These are phyloP conservation scores for Nanorana parkeri DNA, from an alignment of 2,113 vertebrate genomes.

Conservation along the genomic window DNA sequence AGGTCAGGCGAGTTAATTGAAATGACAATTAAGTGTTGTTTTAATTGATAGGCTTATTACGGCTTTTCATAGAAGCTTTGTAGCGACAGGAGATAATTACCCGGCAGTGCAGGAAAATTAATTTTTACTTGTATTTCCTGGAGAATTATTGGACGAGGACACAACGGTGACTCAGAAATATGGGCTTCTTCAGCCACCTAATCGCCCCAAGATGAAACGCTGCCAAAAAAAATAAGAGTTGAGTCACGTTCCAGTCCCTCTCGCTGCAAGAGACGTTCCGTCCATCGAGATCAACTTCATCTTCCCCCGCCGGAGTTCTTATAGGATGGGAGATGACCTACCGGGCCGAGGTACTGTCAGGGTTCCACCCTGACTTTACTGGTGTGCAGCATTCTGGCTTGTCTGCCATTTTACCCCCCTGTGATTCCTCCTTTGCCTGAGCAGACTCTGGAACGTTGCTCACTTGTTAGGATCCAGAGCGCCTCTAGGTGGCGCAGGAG, in stretches of 20 bases:
- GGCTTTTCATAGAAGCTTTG: not conserved
- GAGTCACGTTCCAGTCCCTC: not conserved
- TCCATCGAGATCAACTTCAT: not conserved
- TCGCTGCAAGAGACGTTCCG: too few species aligned
- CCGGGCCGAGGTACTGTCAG: too few species aligned
- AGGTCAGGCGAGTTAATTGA: not conserved
- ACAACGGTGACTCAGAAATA: not conserved
- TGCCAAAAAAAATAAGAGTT: not conserved
- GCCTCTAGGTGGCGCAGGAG: too few species aligned
- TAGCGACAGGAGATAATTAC: slow-evolving; percentile 13
- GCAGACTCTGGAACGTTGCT: too few species aligned
- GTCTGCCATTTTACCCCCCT: too few species aligned
- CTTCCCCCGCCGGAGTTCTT: too few species aligned
- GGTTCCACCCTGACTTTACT: too few species aligned
- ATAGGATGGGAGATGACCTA: too few species aligned
- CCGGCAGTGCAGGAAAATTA: not conserved
- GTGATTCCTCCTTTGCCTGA: too few species aligned
- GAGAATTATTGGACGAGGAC: not conserved
- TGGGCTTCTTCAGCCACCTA: not conserved
- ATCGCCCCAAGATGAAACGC: not conserved
- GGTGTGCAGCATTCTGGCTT: too few species aligned
- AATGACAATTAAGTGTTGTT: not conserved
- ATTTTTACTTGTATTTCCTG: not conserved
- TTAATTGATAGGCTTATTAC: slow-evolving; percentile 20
- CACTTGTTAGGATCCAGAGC: too few species aligned